Conservation (phyloP, 92 coral and sea anemone genomes). For the Zoanthus sansibaricus region DNA sequence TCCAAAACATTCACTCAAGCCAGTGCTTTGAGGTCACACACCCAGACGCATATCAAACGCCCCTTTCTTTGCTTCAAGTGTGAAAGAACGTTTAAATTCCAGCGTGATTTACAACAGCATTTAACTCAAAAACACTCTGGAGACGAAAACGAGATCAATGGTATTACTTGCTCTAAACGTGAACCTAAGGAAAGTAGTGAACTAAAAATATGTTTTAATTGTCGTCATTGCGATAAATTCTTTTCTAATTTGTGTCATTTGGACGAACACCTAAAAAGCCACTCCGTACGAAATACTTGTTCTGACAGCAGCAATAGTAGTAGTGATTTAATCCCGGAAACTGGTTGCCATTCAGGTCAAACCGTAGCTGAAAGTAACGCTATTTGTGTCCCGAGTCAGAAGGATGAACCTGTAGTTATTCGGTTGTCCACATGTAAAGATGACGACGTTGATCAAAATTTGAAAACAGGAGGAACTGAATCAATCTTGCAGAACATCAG, state of each 20-base stretch:
- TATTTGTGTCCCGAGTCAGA: too few relatives aligned
- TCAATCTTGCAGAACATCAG: background rate
- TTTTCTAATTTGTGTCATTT: slow-evolving; percentile 11
- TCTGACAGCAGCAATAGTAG: background rate
- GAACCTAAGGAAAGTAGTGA: background rate
- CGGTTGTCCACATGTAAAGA: background rate
- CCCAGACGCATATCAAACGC: slow-evolving; percentile 23
- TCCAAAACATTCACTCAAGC: slow-evolving; percentile 30
- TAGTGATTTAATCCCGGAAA: background rate
- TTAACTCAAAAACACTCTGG: background rate
- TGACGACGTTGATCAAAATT: background rate
- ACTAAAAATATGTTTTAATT: background rate
- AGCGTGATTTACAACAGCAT: slow-evolving; percentile 3
- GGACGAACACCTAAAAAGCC: slow-evolving; percentile 14
- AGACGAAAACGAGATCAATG: background rate
- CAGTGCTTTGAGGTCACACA: slow-evolving; percentile 29
- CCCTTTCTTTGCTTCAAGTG: slow-evolving; percentile 33
- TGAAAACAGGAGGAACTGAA: background rate
- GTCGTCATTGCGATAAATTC: slow-evolving; percentile 17
- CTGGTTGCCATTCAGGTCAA: background rate
- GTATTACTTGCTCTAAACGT: background rate
- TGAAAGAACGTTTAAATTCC: slow-evolving; percentile 21
- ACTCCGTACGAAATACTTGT: background rate
- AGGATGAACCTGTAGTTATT: background rate
- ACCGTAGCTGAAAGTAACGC: background rate